Conservation (phyloP, 2,888 invertebrate genomes). For the Micoletzkya japonica region DNA sequence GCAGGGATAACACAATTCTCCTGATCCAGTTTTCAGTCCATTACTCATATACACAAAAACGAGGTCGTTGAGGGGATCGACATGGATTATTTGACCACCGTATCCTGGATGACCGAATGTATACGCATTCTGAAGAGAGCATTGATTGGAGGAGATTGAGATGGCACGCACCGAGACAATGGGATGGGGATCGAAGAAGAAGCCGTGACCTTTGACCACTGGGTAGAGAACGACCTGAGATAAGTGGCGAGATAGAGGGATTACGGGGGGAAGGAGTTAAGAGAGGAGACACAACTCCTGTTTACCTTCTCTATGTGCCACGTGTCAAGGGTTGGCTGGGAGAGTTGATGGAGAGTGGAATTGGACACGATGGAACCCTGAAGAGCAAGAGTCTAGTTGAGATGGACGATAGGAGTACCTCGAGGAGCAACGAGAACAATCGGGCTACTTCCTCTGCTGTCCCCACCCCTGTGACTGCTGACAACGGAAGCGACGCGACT, state of each 20-base stretch:
- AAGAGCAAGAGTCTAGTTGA: neutral
- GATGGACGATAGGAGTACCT: conserved; percentile 20
- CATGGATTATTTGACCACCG: conserved; percentile 55
- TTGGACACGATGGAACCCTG: conserved; percentile 48
- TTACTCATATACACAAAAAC: conserved; percentile 53
- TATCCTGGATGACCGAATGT: conserved; percentile 60
- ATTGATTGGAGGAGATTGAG: neutral
- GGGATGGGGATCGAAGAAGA: conserved; percentile 59
- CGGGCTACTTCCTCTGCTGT: conserved; percentile 46
- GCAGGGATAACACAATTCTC: conserved; percentile 53
- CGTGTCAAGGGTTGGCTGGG: conserved; percentile 46
- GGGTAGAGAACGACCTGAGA: conserved; percentile 52
- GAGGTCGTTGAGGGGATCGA: conserved; percentile 46
- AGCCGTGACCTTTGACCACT: conserved; percentile 58
- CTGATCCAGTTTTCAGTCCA: conserved; percentile 56
- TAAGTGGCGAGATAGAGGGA: too few species aligned
- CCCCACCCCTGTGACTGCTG: conserved; percentile 52
- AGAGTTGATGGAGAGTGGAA: conserved; percentile 39
- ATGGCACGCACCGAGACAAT: conserved; percentile 38
- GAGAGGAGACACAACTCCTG: neutral
- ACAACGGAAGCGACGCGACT: conserved; percentile 45
- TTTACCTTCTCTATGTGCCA: conserved; percentile 56
- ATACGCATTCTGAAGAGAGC: conserved; percentile 42
- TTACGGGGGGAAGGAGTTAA: neutral
- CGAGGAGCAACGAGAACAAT: conserved; percentile 46